Evolutionary conservation across 2,888 invertebrate species (phyloP).

Genomic region (Colostygia pectinataria): DNA sequence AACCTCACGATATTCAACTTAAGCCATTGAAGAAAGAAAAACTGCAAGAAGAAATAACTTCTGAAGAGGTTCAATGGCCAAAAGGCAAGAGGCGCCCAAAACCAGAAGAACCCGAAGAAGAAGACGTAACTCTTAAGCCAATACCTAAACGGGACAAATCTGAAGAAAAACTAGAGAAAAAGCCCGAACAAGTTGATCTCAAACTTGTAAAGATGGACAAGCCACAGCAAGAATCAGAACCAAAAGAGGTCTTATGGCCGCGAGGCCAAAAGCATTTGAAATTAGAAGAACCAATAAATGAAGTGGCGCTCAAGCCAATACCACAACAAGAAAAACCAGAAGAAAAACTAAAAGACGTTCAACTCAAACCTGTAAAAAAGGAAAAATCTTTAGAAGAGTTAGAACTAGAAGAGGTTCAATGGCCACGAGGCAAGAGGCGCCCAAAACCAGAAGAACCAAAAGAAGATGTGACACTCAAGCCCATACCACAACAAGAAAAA

Average conservation of each 20-base stretch:
- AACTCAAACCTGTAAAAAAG: background rate
- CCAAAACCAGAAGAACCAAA: constrained; percentile 46
- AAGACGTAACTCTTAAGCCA: constrained; percentile 49
- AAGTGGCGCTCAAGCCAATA: constrained; percentile 51
- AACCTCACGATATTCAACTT: constrained; percentile 28
- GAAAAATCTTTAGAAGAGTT: background rate
- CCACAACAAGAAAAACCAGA: constrained; percentile 35
- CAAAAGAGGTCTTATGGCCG: constrained; percentile 46
- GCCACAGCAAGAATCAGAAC: constrained; percentile 28
- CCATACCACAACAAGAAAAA: constrained; percentile 1
- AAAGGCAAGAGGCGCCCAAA: constrained; percentile 10
- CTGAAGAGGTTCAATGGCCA: constrained; percentile 39
- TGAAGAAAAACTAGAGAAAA: constrained; percentile 67
- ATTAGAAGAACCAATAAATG: constrained; percentile 50
- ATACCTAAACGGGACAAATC: constrained; percentile 4
- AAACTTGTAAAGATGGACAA: constrained; percentile 51
- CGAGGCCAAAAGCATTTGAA: constrained; percentile 44
- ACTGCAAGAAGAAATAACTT: constrained; percentile 53
- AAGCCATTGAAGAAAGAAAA: constrained; percentile 40
- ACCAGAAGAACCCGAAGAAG: constrained; percentile 45
- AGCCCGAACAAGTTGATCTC: constrained; percentile 58
- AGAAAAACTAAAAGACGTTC: constrained; percentile 3
- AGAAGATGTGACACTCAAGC: constrained; percentile 15
- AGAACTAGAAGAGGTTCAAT: constrained; percentile 2
- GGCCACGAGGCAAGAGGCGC: constrained; percentile 15